Conservation (phyloP, 2,888 invertebrate species). For the Heterodera filipjevi region DNA sequence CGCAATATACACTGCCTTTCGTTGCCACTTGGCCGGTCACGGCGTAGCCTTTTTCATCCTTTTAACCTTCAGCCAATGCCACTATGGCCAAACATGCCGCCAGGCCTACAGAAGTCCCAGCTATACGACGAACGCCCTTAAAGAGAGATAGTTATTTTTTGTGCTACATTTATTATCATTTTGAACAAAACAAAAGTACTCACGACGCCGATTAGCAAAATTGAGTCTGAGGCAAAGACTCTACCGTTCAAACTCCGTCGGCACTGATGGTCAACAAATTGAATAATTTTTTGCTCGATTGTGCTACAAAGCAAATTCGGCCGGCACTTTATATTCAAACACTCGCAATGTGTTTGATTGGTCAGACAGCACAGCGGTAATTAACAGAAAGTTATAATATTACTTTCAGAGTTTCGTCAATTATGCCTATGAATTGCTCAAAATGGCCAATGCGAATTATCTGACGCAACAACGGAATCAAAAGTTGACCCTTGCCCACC, state of each 20-base stretch:
- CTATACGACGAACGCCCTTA: too few species aligned
- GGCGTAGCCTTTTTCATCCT: too few species aligned
- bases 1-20: too few species aligned
- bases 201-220: too few species aligned
- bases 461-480: slow-evolving; percentile 18
- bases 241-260: slow-evolving; percentile 31
- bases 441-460: slow-evolving; percentile 18
- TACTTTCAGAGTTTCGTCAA: slow-evolving; percentile 33
- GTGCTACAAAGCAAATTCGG: slow-evolving; percentile 29
- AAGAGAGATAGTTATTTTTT: too few species aligned
- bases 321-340: slow-evolving; percentile 30
- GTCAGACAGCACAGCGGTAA: slow-evolving; percentile 31
- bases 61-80: too few species aligned
- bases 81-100: too few species aligned
- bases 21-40: too few species aligned
- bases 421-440: slow-evolving; percentile 39
- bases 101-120: too few species aligned
- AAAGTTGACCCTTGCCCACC: slow-evolving; percentile 22
- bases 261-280: slow-evolving; percentile 37
- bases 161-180: too few species aligned
- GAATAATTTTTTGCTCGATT: slow-evolving; percentile 38
- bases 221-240: slow-evolving; percentile 32
- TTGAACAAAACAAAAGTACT: too few species aligned
- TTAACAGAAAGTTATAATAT: too few species aligned
- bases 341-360: slow-evolving; percentile 34